Conservation (phyloP, 2,113 vertebrate species). For the Cyanoramphus novaezelandiae region DNA sequence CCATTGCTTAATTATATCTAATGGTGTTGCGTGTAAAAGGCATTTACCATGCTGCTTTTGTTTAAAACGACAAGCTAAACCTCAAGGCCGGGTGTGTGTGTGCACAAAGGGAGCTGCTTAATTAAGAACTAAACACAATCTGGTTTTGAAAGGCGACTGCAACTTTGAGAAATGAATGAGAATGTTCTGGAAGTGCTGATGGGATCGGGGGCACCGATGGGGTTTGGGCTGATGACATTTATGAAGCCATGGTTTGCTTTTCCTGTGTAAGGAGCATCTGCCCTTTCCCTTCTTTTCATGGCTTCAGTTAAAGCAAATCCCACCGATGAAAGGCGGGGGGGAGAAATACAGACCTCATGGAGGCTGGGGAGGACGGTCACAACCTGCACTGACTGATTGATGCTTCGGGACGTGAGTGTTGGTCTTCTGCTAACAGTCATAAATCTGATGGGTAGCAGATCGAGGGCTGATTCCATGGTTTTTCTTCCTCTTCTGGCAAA, state of each 20-base stretch:
- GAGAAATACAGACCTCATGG: neutral
- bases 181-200: neutral
- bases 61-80: constrained; percentile 71
- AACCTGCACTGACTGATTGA: constrained; percentile 51
- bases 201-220: neutral
- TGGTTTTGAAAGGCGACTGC: constrained; percentile 61
- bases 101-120: constrained; percentile 62
- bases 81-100: constrained; percentile 43
- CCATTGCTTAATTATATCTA: constrained; percentile 77
- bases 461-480: constrained; percentile 61
- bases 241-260: neutral
- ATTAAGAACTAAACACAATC: constrained; percentile 73
- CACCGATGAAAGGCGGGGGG: neutral
- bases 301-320: constrained; percentile 35
- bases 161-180: constrained; percentile 47
- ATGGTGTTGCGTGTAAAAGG: constrained; percentile 71
- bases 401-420: constrained; percentile 53
- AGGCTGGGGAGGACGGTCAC: neutral
- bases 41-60: constrained; percentile 73
- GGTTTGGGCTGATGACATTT: neutral
- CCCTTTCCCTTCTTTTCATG: constrained; percentile 10
- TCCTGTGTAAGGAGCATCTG: neutral
- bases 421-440: constrained; percentile 64
- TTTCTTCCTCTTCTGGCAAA: constrained; percentile 61
- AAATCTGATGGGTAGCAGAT: constrained; percentile 64